These are phyloP conservation scores for Pteropus rufus DNA, from an alignment of 2,797 vertebrate species.

Conservation along the genomic window DNA sequence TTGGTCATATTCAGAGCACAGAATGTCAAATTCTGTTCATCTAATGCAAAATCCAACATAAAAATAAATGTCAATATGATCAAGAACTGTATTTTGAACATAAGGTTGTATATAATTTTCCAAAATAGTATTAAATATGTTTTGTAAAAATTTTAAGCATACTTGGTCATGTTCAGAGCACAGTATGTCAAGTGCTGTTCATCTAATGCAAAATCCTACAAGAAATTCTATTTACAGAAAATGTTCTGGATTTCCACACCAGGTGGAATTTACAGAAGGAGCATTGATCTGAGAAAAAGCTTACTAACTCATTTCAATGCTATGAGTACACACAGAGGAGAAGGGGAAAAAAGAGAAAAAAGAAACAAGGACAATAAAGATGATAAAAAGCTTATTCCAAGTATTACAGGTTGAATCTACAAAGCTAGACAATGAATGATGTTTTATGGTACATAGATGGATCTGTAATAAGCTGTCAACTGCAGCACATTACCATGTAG, in stretches of 20 bases:
- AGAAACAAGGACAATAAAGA: background rate
- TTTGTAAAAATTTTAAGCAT: background rate
- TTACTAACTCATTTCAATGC: background rate
- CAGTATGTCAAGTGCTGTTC: background rate
- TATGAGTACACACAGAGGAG: background rate
- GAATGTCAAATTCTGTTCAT: background rate
- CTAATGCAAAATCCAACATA: background rate
- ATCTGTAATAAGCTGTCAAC: background rate
- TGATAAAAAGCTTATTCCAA: background rate
- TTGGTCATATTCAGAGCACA: background rate
- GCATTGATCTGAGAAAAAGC: background rate
- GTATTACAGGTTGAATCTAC: background rate
- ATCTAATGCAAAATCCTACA: background rate
- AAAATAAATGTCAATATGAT: background rate
- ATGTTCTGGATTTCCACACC: background rate
- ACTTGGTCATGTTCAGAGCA: background rate
- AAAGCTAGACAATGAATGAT: background rate
- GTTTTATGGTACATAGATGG: background rate
- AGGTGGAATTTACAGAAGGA: background rate
- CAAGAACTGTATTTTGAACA: background rate
- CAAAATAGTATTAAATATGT: background rate
- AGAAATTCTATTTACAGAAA: background rate
- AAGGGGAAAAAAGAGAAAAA: background rate
- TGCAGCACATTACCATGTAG: background rate
- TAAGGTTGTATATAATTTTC: background rate